A percentile compares a stretch with the other conserved stretches of the same genome.
phyloP scores from a whole-genome alignment of 2,113 vertebrate genomes.

The Ochotona princeps region DNA sequence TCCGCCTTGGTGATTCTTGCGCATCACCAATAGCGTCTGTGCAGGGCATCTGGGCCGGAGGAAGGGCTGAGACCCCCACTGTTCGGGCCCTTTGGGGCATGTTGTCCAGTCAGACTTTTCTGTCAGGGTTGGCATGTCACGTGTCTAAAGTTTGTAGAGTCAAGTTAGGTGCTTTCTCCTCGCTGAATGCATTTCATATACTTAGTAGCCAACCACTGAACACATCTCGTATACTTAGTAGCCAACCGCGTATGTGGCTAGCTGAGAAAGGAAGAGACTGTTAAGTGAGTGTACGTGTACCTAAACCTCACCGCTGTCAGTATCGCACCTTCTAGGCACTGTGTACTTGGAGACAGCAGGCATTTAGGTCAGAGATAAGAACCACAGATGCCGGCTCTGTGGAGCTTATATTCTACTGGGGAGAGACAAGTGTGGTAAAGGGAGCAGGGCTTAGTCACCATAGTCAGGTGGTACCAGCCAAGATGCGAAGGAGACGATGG shows the following conservation, averaged over 20 bases:
- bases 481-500: not conserved
- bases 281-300: not conserved
- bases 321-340: not conserved
- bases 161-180: not conserved
- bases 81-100: not conserved
- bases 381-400: not conserved
- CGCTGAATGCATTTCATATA: too few species aligned
- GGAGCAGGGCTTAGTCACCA: not conserved
- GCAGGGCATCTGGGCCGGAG: not conserved
- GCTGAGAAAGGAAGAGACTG: not conserved
- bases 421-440: constrained; percentile 20
- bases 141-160: constrained; percentile 31
- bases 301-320: constrained; percentile 22
- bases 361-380: not conserved
- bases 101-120: constrained; percentile 8
- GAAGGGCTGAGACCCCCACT: not conserved
- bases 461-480: constrained; percentile 10
- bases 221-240: not conserved
- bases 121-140: not conserved
- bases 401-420: constrained; percentile 21
- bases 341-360: not conserved
- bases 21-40: not conserved
- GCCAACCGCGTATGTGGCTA: not conserved
- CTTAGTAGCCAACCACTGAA: not conserved
- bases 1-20: not conserved